Evolutionary conservation across 1,140 invertebrate species (phyloP).

Genomic region (Tetragnatha versicolor): DNA sequence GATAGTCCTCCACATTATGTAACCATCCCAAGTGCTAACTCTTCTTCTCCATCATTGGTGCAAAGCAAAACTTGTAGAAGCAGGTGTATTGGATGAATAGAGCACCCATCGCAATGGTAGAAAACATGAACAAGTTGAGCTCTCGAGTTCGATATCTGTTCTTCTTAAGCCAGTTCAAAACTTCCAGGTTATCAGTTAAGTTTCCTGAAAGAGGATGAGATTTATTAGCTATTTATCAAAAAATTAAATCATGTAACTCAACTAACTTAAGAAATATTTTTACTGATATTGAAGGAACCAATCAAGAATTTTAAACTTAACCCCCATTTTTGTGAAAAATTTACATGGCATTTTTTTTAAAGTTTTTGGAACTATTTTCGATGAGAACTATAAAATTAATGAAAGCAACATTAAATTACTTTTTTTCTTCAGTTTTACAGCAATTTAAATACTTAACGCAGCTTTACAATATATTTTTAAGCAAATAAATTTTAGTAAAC

Average conservation of each 20-base stretch:
- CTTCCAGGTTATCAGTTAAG: conserved; percentile 81
- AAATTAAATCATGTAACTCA: neutral
- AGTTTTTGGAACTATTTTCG: no score
- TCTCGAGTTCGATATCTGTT: conserved; percentile 92
- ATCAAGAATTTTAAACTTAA: no score
- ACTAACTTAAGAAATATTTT: neutral
- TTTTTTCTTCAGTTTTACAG: no score
- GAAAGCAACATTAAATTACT: no score
- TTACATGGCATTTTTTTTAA: no score
- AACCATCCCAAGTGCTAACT: conserved; percentile 14
- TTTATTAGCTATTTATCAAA: neutral
- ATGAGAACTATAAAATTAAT: no score
- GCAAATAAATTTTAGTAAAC: no score
- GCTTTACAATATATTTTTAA: no score
- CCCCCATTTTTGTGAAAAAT: no score
- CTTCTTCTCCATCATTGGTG: conserved; percentile 49
- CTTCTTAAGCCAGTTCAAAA: conserved; percentile 90
- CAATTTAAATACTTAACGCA: no score
- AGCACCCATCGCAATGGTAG: conserved; percentile 81
- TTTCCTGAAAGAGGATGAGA: conserved; percentile 71
- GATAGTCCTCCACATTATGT: no score
- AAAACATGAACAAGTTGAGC: conserved; percentile 93
- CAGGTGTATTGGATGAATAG: conserved; percentile 89
- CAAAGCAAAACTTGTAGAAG: conserved; percentile 87
- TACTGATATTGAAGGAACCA: neutral